phyloP scores from a whole-genome alignment of 1,140 invertebrate genomes.

The Polyergus mexicanus region DNA sequence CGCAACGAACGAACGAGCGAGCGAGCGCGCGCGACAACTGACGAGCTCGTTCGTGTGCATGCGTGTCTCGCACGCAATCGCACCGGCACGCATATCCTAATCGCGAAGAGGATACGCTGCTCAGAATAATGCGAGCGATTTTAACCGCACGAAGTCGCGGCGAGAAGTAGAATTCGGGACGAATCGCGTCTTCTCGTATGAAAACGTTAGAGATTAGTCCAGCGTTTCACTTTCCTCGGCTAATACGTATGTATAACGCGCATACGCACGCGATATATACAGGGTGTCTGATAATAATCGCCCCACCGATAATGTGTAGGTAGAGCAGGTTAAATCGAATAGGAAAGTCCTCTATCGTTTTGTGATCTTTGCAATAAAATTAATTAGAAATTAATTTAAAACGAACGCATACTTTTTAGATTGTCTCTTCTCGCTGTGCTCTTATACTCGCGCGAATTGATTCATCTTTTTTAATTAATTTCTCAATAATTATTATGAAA shows the following conservation, averaged over 20 bases:
- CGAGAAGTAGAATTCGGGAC: neutral
- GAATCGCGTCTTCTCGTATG: neutral
- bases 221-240: conserved; percentile 25
- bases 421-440: too few relatives aligned
- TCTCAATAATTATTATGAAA: too few relatives aligned
- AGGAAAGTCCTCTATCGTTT: too few relatives aligned
- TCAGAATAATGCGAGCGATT: conserved; percentile 21
- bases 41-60: conserved; percentile 22
- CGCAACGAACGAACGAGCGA: conserved; percentile 24
- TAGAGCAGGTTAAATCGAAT: too few relatives aligned
- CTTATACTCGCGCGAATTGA: too few relatives aligned
- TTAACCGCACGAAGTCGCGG: conserved; percentile 15
- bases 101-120: conserved; percentile 15
- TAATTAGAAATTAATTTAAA: too few relatives aligned
- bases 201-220: neutral
- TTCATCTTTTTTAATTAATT: too few relatives aligned
- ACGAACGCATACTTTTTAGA: too few relatives aligned
- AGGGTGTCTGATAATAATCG: too few relatives aligned
- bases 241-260: neutral
- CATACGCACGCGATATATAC: neutral
- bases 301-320: too few relatives aligned
- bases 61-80: conserved; percentile 48
- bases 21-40: conserved; percentile 62
- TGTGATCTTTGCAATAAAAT: too few relatives aligned
- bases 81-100: conserved; percentile 31